These are phyloP conservation scores for Talpa occidentalis DNA, from an alignment of 2,113 vertebrate species.

Conservation along the genomic window DNA sequence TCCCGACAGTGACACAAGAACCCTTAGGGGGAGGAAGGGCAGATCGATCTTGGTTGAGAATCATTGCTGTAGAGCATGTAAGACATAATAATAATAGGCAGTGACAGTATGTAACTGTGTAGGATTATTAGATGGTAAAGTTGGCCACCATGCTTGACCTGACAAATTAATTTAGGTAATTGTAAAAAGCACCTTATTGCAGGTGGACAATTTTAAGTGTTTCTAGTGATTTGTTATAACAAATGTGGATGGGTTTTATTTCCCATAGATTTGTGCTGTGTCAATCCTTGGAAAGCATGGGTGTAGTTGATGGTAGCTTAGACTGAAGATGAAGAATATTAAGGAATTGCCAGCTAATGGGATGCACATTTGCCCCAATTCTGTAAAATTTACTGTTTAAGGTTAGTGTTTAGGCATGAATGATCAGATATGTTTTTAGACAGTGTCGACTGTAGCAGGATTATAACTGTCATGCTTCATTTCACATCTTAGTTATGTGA, in stretches of 20 bases:
- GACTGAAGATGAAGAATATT: not conserved
- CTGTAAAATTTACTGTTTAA: not conserved
- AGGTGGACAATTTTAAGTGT: not conserved
- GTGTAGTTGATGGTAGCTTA: not conserved
- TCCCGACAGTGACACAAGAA: not conserved
- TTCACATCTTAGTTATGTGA: not conserved
- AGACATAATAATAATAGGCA: not conserved
- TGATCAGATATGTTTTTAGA: not conserved
- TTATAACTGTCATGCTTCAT: not conserved
- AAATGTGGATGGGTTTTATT: not conserved
- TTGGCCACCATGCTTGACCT: not conserved
- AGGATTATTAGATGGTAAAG: not conserved
- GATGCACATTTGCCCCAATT: not conserved
- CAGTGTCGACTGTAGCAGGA: not conserved
- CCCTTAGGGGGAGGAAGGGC: not conserved
- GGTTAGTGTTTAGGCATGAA: not conserved
- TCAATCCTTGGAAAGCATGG: not conserved
- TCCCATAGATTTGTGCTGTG: not conserved
- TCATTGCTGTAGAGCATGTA: not conserved
- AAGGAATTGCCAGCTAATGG: not conserved
- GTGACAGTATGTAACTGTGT: not conserved
- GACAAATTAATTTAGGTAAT: not conserved
- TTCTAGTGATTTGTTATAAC: not conserved
- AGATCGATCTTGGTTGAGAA: not conserved
- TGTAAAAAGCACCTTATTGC: not conserved